phyloP scores from a whole-genome alignment of 2,888 invertebrate species.

The Ochropleura plecta region DNA sequence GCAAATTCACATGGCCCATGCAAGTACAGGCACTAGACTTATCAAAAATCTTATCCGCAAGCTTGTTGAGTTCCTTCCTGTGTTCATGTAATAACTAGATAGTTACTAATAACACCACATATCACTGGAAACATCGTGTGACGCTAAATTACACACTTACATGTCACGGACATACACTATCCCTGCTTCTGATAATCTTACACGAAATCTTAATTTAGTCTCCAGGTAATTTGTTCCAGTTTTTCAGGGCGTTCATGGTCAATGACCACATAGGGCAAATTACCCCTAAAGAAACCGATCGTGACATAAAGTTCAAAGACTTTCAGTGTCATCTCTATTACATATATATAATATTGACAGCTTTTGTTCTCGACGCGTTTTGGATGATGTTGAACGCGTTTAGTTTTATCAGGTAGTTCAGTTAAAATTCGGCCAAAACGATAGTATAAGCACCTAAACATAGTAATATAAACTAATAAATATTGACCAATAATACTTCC shows the following conservation, averaged over 20 bases:
- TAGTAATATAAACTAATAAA: too few species aligned
- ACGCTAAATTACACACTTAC: conserved; percentile 21
- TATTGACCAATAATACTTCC: not conserved
- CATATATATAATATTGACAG: not conserved
- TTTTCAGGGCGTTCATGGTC: not conserved
- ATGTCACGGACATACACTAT: conserved; percentile 30
- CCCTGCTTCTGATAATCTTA: conserved; percentile 29
- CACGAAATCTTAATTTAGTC: conserved; percentile 9
- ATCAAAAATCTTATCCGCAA: conserved; percentile 56
- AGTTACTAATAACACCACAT: conserved; percentile 27
- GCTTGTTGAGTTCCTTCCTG: conserved; percentile 45
- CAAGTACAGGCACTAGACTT: conserved; percentile 10
- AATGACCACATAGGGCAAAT: not conserved
- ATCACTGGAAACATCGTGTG: conserved; percentile 59
- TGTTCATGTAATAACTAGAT: conserved; percentile 29
- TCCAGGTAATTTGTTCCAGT: not conserved
- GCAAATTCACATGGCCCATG: not conserved
- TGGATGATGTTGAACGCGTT: not conserved
- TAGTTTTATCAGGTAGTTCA: not conserved
- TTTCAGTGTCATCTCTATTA: not conserved
- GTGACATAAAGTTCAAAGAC: not conserved
- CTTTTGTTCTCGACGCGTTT: not conserved
- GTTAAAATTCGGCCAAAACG: not conserved
- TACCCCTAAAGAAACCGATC: not conserved
- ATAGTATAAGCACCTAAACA: not conserved